Conservation (phyloP, 2,797 vertebrate genomes). For the Orientallactaga sibirica region DNA sequence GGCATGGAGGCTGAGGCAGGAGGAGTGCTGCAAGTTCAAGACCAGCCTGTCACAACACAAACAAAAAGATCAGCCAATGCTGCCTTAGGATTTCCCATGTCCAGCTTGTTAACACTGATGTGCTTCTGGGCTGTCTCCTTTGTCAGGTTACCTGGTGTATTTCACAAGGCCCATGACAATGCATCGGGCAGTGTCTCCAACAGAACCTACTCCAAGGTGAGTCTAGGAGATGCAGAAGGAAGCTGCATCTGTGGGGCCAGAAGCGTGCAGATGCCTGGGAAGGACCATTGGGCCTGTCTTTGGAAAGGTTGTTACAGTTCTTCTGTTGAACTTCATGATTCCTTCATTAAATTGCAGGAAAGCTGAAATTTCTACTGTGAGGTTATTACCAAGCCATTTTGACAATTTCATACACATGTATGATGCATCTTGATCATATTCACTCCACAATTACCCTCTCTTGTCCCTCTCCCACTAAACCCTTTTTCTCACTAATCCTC, state of each 20-base stretch:
- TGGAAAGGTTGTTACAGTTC: slow-evolving; percentile 5
- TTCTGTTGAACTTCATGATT: slow-evolving; percentile 26
- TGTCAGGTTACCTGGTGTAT: slow-evolving; percentile 94
- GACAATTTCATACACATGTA: too few relatives aligned
- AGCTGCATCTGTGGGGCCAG: not conserved
- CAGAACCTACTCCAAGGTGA: slow-evolving; percentile 97
- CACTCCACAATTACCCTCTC: too few relatives aligned
- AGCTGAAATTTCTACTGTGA: slow-evolving; percentile 17
- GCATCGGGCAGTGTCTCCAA: slow-evolving; percentile 94
- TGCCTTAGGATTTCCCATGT: not conserved
- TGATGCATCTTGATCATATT: too few relatives aligned
- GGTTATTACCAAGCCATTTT: not conserved
- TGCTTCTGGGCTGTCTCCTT: not conserved
- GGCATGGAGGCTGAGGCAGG: not conserved
- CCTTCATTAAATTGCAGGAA: slow-evolving; percentile 20
- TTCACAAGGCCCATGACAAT: slow-evolving; percentile 98
- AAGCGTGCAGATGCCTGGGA: not conserved
- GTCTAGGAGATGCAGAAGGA: not conserved
- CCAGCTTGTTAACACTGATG: not conserved
- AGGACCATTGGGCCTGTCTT: not conserved
- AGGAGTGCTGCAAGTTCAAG: not conserved
- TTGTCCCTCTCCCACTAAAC: too few relatives aligned
- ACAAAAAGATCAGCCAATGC: not conserved
- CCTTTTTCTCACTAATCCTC: too few relatives aligned
- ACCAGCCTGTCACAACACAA: not conserved